Evolutionary conservation across 2,888 invertebrate species (phyloP).

Genomic region (Coelinius sp.): DNA sequence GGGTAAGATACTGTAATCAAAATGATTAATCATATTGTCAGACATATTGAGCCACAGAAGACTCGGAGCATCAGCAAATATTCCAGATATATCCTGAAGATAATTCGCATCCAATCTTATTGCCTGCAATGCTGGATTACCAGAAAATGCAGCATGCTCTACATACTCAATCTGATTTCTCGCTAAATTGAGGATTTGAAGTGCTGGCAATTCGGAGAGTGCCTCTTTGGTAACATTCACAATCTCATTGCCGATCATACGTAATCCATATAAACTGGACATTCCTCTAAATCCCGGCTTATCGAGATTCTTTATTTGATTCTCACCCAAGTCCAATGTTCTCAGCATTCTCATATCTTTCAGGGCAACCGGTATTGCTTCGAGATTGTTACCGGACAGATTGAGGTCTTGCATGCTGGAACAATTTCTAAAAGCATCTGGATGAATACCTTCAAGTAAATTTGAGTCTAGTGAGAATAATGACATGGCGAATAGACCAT

Average conservation of each 20-base stretch:
- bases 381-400: conserved; percentile 88
- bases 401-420: conserved; percentile 92
- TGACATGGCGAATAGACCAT: conserved; percentile 90
- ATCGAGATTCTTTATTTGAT: conserved; percentile 85
- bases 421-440: conserved; percentile 91
- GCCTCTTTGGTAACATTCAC: conserved; percentile 85
- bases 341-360: conserved; percentile 88
- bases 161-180: conserved; percentile 85
- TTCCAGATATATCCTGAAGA: conserved; percentile 84
- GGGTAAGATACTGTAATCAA: conserved; percentile 90
- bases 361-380: conserved; percentile 84
- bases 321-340: conserved; percentile 93
- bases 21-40: conserved; percentile 90
- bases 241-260: conserved; percentile 90
- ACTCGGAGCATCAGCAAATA: conserved; percentile 87
- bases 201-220: conserved; percentile 83
- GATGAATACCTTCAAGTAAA: conserved; percentile 85
- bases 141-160: conserved; percentile 86
- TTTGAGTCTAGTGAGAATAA: conserved; percentile 90
- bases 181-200: conserved; percentile 90
- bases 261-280: conserved; percentile 87
- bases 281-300: conserved; percentile 88
- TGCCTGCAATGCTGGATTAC: conserved; percentile 85
- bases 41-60: conserved; percentile 92
- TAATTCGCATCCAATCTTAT: conserved; percentile 90